Percentiles rank a stretch among this genome's conserved stretches.
Conservation (phyloP, 1,140 invertebrate genomes). For the Ostrea edulis region DNA sequence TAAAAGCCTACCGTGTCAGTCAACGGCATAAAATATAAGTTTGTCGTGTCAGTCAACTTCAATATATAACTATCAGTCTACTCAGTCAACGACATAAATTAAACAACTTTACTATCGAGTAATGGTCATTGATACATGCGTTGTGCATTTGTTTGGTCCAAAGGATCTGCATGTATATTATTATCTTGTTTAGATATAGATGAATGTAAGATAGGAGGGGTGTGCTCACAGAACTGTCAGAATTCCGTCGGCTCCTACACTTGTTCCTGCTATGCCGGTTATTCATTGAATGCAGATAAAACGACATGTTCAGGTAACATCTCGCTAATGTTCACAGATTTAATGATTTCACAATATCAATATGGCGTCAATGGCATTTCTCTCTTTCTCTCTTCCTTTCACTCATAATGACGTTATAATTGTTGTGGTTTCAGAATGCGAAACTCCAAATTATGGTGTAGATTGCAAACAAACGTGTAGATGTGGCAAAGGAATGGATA, state of each 20-base stretch:
- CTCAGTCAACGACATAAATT: too few relatives aligned
- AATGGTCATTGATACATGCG: too few relatives aligned
- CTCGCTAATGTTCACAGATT: not conserved
- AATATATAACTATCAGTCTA: too few relatives aligned
- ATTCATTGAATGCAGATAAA: slow-evolving; percentile 44
- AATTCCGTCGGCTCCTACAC: slow-evolving; percentile 52
- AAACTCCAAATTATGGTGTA: slow-evolving; percentile 56
- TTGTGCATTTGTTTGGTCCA: too few relatives aligned
- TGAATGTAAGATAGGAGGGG: slow-evolving; percentile 40
- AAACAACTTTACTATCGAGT: too few relatives aligned
- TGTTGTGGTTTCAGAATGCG: slow-evolving; percentile 54
- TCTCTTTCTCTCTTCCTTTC: too few relatives aligned
- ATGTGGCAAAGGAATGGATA: slow-evolving; percentile 55
- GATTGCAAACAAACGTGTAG: slow-evolving; percentile 61
- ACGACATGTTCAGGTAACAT: slow-evolving; percentile 41
- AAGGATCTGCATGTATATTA: too few relatives aligned
- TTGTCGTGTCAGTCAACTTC: too few relatives aligned
- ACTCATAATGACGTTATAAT: not conserved
- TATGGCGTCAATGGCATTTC: not conserved
- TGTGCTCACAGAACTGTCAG: slow-evolving; percentile 51
- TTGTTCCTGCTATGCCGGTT: slow-evolving; percentile 51
- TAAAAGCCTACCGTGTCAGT: too few relatives aligned
- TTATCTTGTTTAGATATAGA: slow-evolving; percentile 50
- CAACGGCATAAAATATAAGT: too few relatives aligned
- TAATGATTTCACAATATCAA: too few relatives aligned